Base-by-base conservation (phyloP, 2,888 invertebrate genomes). In the Chymomyza amoena region DNA sequence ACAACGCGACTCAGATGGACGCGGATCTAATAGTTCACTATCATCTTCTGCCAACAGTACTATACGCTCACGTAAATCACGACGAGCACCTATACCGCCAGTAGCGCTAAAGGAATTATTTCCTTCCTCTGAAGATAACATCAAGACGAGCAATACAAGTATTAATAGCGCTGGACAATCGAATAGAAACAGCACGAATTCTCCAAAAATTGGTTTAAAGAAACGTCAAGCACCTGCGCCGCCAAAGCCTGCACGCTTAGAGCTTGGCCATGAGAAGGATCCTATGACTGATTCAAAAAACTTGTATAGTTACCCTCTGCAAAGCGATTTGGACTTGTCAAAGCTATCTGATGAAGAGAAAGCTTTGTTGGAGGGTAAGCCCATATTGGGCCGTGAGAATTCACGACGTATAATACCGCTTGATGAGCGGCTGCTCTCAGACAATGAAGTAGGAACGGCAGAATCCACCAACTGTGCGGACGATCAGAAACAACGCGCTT, bases 161-260 rank as follows among this genome's bases (percentile, higher is more conserved):
- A 73, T 71, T 65, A 80, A 81, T 5, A 86, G 81, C 65, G 76
- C 85, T 39, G 87, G 87, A 5, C 89, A 87, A 16, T 89, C 89
- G 10, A 78, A 76, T 63, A 89, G 89, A 6, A 89, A 89, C 66
- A 85, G 78, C 6, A 79, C 88, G 15, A 91, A 92, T 1, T 92
- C 92, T 68, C 90, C 90, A 1, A 86, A 84, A 51, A 93, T 92
- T 66, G 88, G 93, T 61, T 93, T 94, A 66, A 95, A 95, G 90
- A 93, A 93, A 69, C 94, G 94, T 59, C 93, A 93, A 6, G 96
- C 96, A 0, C 96, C 96, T 1, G 87, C 89, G 25, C 89, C 89
- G n/a, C 89, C 89, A 5, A 88, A 89, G 60, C 86, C 88, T 5
- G 80, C 79, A 15, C 69, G 77, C 50, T 64, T 75, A 7, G 65